Conservation (phyloP, 2,113 vertebrate species). For the Thalassarche chlororhynchos region DNA sequence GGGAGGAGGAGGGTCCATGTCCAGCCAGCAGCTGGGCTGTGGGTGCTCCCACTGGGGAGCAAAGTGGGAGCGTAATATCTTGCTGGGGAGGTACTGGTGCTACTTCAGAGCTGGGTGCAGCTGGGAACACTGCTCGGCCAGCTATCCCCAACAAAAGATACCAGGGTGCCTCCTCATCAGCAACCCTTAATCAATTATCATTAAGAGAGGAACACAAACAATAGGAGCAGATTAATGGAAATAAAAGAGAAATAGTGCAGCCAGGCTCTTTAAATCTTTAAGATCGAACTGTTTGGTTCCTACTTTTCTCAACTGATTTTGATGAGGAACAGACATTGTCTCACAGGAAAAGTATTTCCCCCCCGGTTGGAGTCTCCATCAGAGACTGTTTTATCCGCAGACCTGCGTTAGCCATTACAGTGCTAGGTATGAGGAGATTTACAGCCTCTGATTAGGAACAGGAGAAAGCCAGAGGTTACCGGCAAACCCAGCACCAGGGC, state of each 20-base stretch:
- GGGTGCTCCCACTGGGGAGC: not conserved
- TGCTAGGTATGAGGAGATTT: constrained; percentile 17
- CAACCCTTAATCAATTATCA: not conserved
- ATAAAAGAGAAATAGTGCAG: not conserved
- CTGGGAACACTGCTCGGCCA: not conserved
- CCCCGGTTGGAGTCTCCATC: not conserved
- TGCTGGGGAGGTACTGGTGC: not conserved
- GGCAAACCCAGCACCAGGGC: not conserved
- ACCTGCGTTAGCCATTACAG: constrained; percentile 48
- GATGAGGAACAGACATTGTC: constrained; percentile 68
- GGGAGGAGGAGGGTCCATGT: not conserved
- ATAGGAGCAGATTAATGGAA: not conserved
- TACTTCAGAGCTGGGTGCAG: not conserved
- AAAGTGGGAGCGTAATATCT: not conserved
- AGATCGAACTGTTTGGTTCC: not conserved
- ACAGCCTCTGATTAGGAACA: constrained; percentile 31
- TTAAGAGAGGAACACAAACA: not conserved
- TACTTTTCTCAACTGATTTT: constrained; percentile 44
- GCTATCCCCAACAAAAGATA: not conserved
- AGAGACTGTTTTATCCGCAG: not conserved
- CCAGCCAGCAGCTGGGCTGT: not conserved
- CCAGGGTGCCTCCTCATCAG: not conserved
- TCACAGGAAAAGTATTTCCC: constrained; percentile 63
- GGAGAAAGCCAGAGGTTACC: not conserved
- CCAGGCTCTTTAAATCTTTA: not conserved